A percentile compares a stretch with the other conserved stretches of the same genome.
Evolutionary conservation across 2,888 invertebrate genomes (phyloP).

Genomic region (Drosophila mettleri): DNA sequence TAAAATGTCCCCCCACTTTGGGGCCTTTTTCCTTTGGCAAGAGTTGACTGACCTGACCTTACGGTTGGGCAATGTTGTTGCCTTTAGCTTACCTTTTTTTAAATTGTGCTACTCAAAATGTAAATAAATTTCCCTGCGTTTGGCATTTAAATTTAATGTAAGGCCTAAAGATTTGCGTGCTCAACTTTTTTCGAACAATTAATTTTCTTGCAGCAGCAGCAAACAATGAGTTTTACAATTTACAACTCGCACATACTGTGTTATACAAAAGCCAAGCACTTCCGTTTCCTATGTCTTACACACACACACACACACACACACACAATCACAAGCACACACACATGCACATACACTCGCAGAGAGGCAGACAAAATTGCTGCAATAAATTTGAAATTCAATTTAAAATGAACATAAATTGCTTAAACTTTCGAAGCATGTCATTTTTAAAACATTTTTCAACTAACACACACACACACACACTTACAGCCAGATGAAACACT

Average conservation of each 20-base stretch:
- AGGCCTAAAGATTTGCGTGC: slow-evolving; percentile 31
- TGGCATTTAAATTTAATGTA: slow-evolving; percentile 48
- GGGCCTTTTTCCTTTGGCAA: not conserved
- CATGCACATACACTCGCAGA: slow-evolving; percentile 22
- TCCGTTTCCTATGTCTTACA: slow-evolving; percentile 66
- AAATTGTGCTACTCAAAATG: slow-evolving; percentile 9
- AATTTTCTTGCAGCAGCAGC: slow-evolving; percentile 65
- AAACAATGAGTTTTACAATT: slow-evolving; percentile 77
- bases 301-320: slow-evolving; percentile 35
- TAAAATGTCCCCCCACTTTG: slow-evolving; percentile 24
- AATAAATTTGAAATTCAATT: slow-evolving; percentile 85
- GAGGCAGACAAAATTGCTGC: slow-evolving; percentile 77
- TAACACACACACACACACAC: slow-evolving; percentile 59
- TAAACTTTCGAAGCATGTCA: slow-evolving; percentile 85
- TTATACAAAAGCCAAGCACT: slow-evolving; percentile 65
- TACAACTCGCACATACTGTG: slow-evolving; percentile 39
- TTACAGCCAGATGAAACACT: slow-evolving; percentile 19
- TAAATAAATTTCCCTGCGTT: slow-evolving; percentile 44
- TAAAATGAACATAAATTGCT: slow-evolving; percentile 85
- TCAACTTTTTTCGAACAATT: slow-evolving; percentile 64
- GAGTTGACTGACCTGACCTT: slow-evolving; percentile 72
- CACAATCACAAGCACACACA: slow-evolving; percentile 17
- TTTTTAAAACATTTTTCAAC: slow-evolving; percentile 84
- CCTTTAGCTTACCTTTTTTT: not conserved
- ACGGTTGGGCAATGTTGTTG: slow-evolving; percentile 19